Evolutionary conservation across 2,113 vertebrate species (phyloP).

Genomic region (Pomatostomus ruficeps): DNA sequence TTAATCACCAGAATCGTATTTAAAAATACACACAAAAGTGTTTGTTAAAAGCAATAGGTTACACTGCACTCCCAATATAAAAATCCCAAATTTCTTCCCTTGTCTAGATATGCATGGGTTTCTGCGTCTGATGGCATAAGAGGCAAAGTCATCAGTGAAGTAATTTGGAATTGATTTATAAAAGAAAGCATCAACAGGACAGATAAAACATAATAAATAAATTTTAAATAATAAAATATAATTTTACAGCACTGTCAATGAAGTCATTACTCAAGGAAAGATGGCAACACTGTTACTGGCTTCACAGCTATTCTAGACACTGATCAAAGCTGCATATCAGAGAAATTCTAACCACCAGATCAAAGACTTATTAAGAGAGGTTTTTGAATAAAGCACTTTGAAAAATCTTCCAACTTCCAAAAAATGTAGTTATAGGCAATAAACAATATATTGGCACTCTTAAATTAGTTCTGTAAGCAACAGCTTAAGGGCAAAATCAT

Average conservation of each 20-base stretch:
- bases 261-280: not conserved
- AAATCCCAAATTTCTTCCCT: not conserved
- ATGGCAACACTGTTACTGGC: not conserved
- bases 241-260: not conserved
- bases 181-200: not conserved
- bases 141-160: not conserved
- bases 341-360: not conserved
- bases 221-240: no score
- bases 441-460: not conserved
- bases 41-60: not conserved
- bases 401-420: not conserved
- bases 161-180: not conserved
- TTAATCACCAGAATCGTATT: accelerated
- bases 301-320: not conserved
- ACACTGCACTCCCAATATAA: not conserved
- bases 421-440: not conserved
- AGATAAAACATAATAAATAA: no score
- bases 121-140: not conserved
- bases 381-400: not conserved
- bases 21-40: not conserved
- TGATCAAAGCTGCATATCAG: not conserved
- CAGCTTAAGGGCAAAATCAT: constrained; percentile 48
- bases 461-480: constrained; percentile 24
- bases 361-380: not conserved
- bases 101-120: not conserved